Percentiles rank a stretch among this genome's conserved stretches.
Conservation (phyloP, 1,140 invertebrate species). For the Triops longicaudatus region DNA sequence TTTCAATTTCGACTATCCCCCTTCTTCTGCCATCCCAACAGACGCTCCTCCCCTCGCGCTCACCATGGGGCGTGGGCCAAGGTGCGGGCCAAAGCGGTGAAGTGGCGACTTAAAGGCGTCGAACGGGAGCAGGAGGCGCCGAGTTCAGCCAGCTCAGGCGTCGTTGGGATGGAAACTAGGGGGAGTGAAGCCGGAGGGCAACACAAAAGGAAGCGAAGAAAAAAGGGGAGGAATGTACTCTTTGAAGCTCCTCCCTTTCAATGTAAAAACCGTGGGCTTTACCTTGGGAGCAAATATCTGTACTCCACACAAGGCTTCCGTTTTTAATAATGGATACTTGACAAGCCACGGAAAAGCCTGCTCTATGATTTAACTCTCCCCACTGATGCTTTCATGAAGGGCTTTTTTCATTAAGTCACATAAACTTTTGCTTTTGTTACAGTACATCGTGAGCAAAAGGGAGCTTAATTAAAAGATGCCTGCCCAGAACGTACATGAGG, state of each 20-base stretch:
- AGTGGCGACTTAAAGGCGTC: slow-evolving; percentile 8
- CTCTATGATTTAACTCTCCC: no score
- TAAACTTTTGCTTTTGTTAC: no score
- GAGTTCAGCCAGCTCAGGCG: slow-evolving; percentile 13
- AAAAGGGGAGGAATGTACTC: neutral
- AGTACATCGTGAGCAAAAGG: no score
- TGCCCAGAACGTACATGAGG: no score
- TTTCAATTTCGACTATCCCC: neutral
- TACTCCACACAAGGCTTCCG: neutral
- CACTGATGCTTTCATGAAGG: no score
- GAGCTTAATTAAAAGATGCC: no score
- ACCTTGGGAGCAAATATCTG: neutral
- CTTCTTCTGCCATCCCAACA: neutral
- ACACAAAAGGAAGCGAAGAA: neutral
- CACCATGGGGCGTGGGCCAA: neutral
- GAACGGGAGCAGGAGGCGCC: slow-evolving; percentile 13
- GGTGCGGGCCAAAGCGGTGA: slow-evolving; percentile 2
- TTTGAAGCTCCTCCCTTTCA: neutral
- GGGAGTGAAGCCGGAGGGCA: neutral
- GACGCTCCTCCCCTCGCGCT: neutral
- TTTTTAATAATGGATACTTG: no score
- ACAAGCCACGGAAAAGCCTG: no score
- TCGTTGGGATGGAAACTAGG: neutral
- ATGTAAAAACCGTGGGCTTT: neutral
- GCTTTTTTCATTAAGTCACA: no score